Percentiles rank a stretch among this genome's conserved stretches.
Conservation (phyloP, 1,140 invertebrate genomes). For the Trichonephila inaurata region DNA sequence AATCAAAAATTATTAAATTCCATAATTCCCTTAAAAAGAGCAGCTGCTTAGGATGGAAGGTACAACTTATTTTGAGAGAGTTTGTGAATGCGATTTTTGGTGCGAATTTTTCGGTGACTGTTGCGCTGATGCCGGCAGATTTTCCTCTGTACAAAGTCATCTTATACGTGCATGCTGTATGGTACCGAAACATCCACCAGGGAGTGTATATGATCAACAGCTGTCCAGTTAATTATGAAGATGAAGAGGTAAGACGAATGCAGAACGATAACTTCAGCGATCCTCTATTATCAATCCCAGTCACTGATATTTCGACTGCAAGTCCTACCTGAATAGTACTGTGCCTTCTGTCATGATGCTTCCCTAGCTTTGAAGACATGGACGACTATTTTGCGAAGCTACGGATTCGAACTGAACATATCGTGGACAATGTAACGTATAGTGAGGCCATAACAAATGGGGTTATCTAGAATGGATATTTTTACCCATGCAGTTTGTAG, state of each 20-base stretch:
- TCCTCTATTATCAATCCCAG: constrained; percentile 81
- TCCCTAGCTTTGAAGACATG: background rate
- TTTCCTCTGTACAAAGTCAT: no score
- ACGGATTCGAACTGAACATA: background rate
- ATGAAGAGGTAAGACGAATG: constrained; percentile 8
- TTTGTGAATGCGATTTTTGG: constrained; percentile 45
- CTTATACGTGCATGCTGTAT: background rate
- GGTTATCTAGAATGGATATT: background rate
- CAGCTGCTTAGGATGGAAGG: background rate
- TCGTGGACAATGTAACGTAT: background rate
- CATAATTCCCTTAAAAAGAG: background rate
- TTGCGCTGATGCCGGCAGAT: constrained; percentile 24
- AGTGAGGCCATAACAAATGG: background rate
- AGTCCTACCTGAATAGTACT: constrained; percentile 84
- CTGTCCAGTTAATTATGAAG: background rate
- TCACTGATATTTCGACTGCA: constrained; percentile 80
- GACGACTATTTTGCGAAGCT: background rate
- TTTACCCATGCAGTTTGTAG: constrained; percentile 1
- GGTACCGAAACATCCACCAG: background rate
- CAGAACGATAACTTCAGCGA: constrained; percentile 72
- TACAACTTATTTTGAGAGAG: background rate
- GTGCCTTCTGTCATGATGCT: constrained; percentile 82
- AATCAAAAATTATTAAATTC: background rate
- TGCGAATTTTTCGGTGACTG: constrained; percentile 33
- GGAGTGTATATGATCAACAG: constrained; percentile 30